phyloP scores from a whole-genome alignment of 2,113 vertebrate species.

The Centropristis striata region DNA sequence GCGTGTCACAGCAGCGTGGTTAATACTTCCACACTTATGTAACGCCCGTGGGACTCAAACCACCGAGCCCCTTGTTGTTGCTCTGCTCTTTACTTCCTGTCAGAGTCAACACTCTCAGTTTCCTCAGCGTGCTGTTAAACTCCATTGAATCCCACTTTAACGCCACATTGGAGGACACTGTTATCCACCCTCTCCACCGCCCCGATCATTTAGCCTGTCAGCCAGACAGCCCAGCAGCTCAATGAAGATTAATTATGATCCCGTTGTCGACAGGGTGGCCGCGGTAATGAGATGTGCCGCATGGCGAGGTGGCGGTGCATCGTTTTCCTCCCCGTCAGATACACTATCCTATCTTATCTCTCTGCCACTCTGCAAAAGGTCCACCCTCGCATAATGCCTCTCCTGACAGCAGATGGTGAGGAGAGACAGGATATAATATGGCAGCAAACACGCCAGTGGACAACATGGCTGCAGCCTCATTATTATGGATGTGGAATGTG shows the following conservation, averaged over 20 bases:
- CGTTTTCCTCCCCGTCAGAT: constrained; percentile 51
- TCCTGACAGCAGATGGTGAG: constrained; percentile 48
- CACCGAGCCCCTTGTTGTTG: background rate
- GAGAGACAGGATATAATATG: constrained; percentile 25
- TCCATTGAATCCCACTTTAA: constrained; percentile 61
- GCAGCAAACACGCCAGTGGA: constrained; percentile 20
- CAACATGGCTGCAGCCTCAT: constrained; percentile 22
- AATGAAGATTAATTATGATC: constrained; percentile 80
- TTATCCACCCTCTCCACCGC: constrained; percentile 50
- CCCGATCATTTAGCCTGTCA: constrained; percentile 76
- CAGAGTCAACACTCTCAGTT: constrained; percentile 29
- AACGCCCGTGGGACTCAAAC: background rate
- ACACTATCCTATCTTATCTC: constrained; percentile 43
- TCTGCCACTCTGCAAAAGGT: constrained; percentile 32
- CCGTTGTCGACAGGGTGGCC: constrained; percentile 49
- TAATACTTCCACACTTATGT: constrained; percentile 17
- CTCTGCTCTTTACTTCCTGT: constrained; percentile 26
- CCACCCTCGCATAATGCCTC: constrained; percentile 31
- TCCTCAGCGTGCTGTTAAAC: constrained; percentile 45
- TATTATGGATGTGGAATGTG: constrained; percentile 10
- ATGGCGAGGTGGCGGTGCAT: constrained; percentile 44
- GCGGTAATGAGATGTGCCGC: constrained; percentile 74
- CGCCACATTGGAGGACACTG: constrained; percentile 55
- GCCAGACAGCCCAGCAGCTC: constrained; percentile 58
- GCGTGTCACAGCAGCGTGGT: background rate